Evolutionary conservation across 2,797 vertebrate genomes (phyloP).

Genomic region (Prunella strophiata): DNA sequence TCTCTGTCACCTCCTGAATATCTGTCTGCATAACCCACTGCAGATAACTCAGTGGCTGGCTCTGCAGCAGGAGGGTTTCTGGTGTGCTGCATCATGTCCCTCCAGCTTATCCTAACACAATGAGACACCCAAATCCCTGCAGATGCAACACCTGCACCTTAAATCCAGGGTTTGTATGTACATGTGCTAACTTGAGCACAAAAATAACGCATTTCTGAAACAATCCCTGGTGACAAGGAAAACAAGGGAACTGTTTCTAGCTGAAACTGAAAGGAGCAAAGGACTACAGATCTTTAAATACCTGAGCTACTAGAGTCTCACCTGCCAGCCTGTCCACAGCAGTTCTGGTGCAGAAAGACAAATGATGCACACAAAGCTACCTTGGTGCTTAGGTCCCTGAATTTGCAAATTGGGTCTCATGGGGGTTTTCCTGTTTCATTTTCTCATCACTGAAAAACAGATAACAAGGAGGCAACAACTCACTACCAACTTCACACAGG

Average conservation of each 20-base stretch:
- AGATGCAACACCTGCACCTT: not conserved
- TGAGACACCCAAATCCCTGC: not conserved
- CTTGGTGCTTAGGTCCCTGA: not conserved
- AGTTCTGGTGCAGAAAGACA: not conserved
- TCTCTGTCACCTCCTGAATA: not conserved
- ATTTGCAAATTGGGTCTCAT: not conserved
- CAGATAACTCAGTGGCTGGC: not conserved
- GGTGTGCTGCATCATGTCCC: not conserved
- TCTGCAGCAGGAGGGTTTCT: not conserved
- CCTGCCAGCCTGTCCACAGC: not conserved
- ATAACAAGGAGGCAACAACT: not conserved
- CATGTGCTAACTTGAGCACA: not conserved
- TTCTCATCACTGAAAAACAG: not conserved
- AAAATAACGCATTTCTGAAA: not conserved
- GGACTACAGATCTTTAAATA: not conserved
- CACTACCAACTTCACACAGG: not conserved
- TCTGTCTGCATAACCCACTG: not conserved
- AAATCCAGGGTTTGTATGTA: not conserved
- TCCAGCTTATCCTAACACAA: not conserved
- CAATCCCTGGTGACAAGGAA: not conserved
- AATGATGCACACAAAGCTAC: not conserved
- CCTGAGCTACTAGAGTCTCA: not conserved
- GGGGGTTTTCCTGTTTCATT: not conserved
- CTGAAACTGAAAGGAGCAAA: not conserved
- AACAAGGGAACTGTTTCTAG: not conserved